Base-by-base conservation (phyloP, 2,113 vertebrate species). In the Scortum barcoo region DNA sequence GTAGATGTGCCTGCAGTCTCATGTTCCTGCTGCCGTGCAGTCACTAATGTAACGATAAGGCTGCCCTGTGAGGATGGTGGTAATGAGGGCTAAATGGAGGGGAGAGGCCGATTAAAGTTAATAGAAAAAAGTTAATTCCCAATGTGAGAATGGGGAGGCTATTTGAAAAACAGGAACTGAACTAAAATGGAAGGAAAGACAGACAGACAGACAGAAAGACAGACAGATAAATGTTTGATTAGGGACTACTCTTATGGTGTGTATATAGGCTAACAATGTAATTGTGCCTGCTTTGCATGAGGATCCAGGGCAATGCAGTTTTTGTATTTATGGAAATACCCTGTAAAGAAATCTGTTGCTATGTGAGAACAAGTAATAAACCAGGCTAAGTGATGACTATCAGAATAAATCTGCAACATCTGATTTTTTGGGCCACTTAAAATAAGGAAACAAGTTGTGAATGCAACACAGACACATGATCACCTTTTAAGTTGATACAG, bases 181-280 rank as follows among this genome's bases (percentile, higher is more conserved):
- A 42, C 12, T 3, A 2, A 42, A 42, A 42, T 12, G 40, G 12
- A 42, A 42, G 11, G 10, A 68, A 19, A 33, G 14, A 19, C 3
- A 44, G 28, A 81, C 3, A 40, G 65, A 66, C 57, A 50, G 22
- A 42, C 72, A 57, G 13, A 61, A 20, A 71, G 16, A 13, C n/a
- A 36, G n/a, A 3, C 22, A 57, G 42, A 30, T 92, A 72, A 92
- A 92, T 91, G 71, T 88, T 91, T 92, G 74, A 88, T 85, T 11
- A 85, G 71, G 73, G 72, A 78, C 73, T 53, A 83, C 69, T 63
- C 24, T 68, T 78, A 48, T 40, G 24, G 51, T 24, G 63, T 54
- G 33, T 70, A 6, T 84, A 79, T 61, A 48, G 69, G 56, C 19
- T 8, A n/a, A 66, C 72, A n/a, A n/a, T n/a, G n/a, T n/a, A n/a